Evolutionary conservation across 2,888 invertebrate genomes (phyloP).

Genomic region (Ametastegia equiseti): DNA sequence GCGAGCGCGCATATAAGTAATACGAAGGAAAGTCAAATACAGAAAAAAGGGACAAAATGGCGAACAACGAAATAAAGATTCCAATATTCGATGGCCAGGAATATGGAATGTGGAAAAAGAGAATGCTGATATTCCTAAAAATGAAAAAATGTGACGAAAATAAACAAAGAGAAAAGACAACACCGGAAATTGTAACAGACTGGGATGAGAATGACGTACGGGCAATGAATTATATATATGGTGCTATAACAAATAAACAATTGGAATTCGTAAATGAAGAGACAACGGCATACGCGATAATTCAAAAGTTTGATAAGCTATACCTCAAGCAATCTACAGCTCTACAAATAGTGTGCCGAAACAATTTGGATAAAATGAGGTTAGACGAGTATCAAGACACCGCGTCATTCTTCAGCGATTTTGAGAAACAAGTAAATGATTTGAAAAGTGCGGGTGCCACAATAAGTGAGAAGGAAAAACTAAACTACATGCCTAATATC

Average conservation of each 20-base stretch:
- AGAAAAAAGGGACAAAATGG: background rate
- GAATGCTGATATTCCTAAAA: conserved; percentile 35
- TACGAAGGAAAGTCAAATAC: no score
- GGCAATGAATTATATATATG: conserved; percentile 47
- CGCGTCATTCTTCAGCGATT: conserved; percentile 50
- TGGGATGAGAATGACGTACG: conserved; percentile 46
- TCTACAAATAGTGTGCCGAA: conserved; percentile 51
- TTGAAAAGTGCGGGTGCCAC: conserved; percentile 55
- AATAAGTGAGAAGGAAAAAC: conserved; percentile 54
- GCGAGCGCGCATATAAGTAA: no score
- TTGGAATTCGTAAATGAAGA: conserved; percentile 47
- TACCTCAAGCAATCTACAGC: conserved; percentile 52
- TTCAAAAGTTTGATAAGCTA: conserved; percentile 52
- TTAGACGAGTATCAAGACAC: conserved; percentile 50
- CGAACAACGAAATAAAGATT: background rate
- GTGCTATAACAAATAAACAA: conserved; percentile 51
- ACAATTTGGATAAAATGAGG: conserved; percentile 50
- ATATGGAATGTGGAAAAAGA: conserved; percentile 48
- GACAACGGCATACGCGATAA: conserved; percentile 50
- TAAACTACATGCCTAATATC: conserved; percentile 57
- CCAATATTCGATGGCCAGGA: conserved; percentile 5
- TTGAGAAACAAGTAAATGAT: conserved; percentile 54
- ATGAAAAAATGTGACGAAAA: conserved; percentile 44
- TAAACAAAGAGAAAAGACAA: conserved; percentile 22
- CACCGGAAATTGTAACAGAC: background rate